These are phyloP conservation scores for Netelia inedita DNA, from an alignment of 2,888 invertebrate species.

Conservation along the genomic window DNA sequence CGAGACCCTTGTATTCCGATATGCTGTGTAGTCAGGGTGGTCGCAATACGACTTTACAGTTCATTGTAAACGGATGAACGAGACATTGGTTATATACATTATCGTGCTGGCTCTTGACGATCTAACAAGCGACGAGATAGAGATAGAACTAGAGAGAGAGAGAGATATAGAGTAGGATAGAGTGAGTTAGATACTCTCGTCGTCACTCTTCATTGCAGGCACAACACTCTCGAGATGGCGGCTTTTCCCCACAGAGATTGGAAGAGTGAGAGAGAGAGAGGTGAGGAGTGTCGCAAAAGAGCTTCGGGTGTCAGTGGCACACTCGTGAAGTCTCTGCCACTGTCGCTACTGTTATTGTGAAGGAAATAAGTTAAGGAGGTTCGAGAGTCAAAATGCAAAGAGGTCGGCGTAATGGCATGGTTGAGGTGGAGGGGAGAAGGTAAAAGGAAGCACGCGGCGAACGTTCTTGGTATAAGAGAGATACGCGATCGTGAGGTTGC, in stretches of 20 bases:
- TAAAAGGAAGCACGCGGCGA: conserved; percentile 30
- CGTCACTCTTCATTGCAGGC: conserved; percentile 30
- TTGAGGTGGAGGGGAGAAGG: conserved; percentile 18
- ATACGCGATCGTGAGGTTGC: conserved; percentile 64
- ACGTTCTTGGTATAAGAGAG: conserved; percentile 55
- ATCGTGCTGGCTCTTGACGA: conserved; percentile 42
- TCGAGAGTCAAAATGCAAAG: conserved; percentile 58
- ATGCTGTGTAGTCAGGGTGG: conserved; percentile 13
- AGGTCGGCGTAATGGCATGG: conserved; percentile 15
- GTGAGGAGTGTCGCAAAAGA: conserved; percentile 26
- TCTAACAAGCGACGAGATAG: conserved; percentile 2
- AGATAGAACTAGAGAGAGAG: not conserved
- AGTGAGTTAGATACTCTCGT: conserved; percentile 1
- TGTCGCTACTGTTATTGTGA: conserved; percentile 24
- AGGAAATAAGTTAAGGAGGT: conserved; percentile 54
- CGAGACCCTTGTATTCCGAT: conserved; percentile 28
- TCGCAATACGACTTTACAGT: conserved; percentile 50
- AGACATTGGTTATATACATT: conserved; percentile 24
- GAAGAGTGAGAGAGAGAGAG: not conserved
- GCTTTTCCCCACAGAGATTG: conserved; percentile 47
- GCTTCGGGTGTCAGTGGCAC: conserved; percentile 51
- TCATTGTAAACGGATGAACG: conserved; percentile 60
- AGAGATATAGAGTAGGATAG: not conserved
- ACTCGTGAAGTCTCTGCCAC: conserved; percentile 25
- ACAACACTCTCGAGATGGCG: conserved; percentile 58